These are phyloP conservation scores for Sinosuthora webbiana DNA, from an alignment of 2,113 vertebrate species.

Conservation along the genomic window DNA sequence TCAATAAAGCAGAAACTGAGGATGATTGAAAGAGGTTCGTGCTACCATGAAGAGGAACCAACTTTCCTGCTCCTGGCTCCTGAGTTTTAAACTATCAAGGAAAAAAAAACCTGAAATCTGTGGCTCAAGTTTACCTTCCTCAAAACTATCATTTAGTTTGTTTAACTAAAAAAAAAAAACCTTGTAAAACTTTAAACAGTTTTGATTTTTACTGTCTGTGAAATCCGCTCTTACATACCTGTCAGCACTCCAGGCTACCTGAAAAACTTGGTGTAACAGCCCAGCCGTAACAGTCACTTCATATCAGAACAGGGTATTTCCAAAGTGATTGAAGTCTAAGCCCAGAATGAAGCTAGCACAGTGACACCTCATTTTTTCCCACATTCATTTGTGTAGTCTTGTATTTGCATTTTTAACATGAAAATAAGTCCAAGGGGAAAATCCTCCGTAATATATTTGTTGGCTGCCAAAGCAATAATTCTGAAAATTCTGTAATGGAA, in stretches of 20 bases:
- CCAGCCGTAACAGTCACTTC: background rate
- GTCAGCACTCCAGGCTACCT: background rate
- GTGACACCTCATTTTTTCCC: background rate
- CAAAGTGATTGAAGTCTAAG: background rate
- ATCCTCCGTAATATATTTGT: background rate
- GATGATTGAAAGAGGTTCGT: fast-evolving
- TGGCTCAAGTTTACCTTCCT: background rate
- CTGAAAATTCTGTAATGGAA: background rate
- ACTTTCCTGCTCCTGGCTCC: background rate
- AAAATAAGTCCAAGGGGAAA: background rate
- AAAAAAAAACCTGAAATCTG: background rate
- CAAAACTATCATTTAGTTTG: background rate
- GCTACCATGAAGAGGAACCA: background rate
- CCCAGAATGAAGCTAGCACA: background rate
- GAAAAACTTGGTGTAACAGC: background rate
- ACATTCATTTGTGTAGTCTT: background rate
- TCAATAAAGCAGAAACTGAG: background rate
- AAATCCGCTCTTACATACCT: background rate
- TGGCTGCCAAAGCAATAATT: background rate
- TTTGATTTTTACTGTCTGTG: background rate
- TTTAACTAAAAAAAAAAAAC: background rate
- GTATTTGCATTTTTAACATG: background rate
- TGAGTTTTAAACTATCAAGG: background rate
- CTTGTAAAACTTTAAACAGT: background rate
- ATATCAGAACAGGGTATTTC: background rate